phyloP scores from a whole-genome alignment of 2,888 invertebrate species.

The Melieria omissa region DNA sequence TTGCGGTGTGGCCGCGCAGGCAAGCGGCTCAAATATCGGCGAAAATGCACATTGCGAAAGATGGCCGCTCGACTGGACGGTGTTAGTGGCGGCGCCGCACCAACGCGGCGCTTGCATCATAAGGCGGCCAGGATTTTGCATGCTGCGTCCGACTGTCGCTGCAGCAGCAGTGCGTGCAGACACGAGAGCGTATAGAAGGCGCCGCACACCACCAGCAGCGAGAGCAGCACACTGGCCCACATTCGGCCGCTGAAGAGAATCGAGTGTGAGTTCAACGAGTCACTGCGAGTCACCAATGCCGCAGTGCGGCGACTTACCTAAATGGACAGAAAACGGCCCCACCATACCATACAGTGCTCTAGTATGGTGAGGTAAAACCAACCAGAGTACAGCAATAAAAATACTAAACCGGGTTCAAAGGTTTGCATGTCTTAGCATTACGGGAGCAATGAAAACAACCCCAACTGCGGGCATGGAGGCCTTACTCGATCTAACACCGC shows the following conservation, averaged over 20 bases:
- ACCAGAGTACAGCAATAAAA: too few relatives aligned
- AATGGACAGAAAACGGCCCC: too few relatives aligned
- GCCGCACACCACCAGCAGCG: conserved; percentile 74
- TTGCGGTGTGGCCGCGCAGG: conserved; percentile 30
- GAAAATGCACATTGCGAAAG: conserved; percentile 53
- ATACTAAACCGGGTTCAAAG: too few relatives aligned
- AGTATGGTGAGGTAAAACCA: too few relatives aligned
- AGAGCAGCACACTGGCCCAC: conserved; percentile 80
- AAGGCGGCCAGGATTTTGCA: conserved; percentile 47
- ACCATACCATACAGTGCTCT: too few relatives aligned
- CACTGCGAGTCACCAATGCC: too few relatives aligned
- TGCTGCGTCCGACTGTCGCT: conserved; percentile 5
- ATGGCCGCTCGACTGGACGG: background rate
- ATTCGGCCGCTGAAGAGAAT: conserved; percentile 71
- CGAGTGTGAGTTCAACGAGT: too few relatives aligned
- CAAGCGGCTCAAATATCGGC: conserved; percentile 51
- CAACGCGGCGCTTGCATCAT: conserved; percentile 27
- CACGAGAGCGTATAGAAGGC: conserved; percentile 76
- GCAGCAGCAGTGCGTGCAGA: conserved; percentile 48
- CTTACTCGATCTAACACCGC: too few relatives aligned
- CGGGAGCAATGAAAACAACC: too few relatives aligned
- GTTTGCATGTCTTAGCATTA: too few relatives aligned
- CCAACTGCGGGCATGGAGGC: too few relatives aligned
- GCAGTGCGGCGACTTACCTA: conserved; percentile 49
- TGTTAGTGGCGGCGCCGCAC: background rate